These are phyloP conservation scores for Lydus trimaculatus DNA, from an alignment of 2,888 invertebrate species.

Conservation along the genomic window DNA sequence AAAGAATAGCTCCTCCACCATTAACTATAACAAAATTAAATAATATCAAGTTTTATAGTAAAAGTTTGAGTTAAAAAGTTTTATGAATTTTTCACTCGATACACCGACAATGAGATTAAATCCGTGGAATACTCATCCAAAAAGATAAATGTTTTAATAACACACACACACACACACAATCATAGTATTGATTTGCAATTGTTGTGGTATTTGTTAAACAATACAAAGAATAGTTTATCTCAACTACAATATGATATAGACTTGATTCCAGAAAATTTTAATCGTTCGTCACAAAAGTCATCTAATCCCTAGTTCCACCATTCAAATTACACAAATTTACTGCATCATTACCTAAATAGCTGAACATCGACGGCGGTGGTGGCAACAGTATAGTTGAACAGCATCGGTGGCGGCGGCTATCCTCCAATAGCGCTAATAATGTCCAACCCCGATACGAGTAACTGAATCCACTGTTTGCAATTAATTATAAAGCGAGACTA, in stretches of 20 bases:
- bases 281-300: conserved; percentile 21
- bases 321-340: conserved; percentile 55
- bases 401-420: conserved; percentile 35
- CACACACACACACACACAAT: not conserved
- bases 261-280: not conserved
- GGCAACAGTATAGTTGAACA: conserved; percentile 21
- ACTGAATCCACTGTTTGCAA: conserved; percentile 51
- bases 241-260: not conserved
- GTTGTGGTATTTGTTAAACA: not conserved
- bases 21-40: not conserved
- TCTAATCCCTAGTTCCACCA: conserved; percentile 31
- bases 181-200: not conserved
- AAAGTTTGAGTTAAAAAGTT: not conserved
- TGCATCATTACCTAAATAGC: conserved; percentile 57
- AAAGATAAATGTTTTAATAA: not conserved
- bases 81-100: not conserved
- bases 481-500: conserved; percentile 44
- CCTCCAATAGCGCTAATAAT: conserved; percentile 54
- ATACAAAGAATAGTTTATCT: not conserved
- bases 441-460: conserved; percentile 46
- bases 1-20: not conserved
- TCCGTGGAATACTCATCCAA: not conserved
- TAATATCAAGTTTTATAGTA: not conserved
- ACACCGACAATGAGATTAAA: not conserved
- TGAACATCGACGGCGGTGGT: conserved; percentile 31